A percentile compares a stretch with the other conserved stretches of the same genome.
These are phyloP conservation scores for Anguilla obscura DNA, from an alignment of 2,797 vertebrate genomes.

Conservation along the genomic window DNA sequence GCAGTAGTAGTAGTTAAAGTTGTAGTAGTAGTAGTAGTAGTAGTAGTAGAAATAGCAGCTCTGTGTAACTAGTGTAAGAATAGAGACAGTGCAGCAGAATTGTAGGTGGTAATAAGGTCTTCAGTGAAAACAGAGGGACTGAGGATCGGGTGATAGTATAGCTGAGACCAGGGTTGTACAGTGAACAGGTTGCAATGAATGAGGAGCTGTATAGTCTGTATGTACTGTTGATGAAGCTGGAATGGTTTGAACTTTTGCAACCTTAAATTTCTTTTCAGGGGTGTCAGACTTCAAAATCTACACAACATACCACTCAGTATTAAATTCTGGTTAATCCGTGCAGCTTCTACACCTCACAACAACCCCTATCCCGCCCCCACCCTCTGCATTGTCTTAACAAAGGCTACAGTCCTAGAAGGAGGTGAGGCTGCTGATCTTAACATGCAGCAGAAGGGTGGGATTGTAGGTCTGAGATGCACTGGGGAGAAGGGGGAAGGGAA, in stretches of 20 bases:
- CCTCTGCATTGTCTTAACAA: neutral
- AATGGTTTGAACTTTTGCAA: neutral
- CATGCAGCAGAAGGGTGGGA: neutral
- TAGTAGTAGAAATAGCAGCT: neutral
- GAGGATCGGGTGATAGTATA: neutral
- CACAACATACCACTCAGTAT: neutral
- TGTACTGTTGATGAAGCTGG: neutral
- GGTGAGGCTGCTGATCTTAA: neutral
- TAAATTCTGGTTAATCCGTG: neutral
- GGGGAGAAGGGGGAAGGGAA: neutral
- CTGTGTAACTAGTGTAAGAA: neutral
- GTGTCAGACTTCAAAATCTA: neutral
- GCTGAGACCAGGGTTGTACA: neutral
- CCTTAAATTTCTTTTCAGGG: neutral
- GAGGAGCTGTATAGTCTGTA: neutral
- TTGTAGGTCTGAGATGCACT: conserved; percentile 5
- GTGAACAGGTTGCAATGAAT: neutral
- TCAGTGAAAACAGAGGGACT: neutral
- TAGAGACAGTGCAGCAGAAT: neutral
- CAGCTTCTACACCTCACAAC: neutral
- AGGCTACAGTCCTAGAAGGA: neutral
- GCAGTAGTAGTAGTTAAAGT: too few species aligned
- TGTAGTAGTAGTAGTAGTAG: neutral
- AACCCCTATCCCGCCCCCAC: neutral
- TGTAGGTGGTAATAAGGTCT: neutral